Conservation (phyloP, 2,113 vertebrate species). For the Grammomys surdaster region DNA sequence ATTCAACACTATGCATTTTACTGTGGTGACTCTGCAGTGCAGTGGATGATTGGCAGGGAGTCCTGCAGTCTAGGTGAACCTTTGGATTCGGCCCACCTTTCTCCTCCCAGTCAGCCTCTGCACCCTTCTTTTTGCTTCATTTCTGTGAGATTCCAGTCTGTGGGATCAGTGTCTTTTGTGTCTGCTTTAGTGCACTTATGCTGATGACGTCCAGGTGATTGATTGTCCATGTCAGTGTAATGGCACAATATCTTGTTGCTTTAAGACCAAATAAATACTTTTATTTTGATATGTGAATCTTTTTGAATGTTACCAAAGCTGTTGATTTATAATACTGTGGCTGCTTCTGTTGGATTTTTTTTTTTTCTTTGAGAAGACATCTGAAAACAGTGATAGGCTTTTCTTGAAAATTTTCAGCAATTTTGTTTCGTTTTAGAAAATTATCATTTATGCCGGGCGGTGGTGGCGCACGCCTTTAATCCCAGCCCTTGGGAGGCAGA, state of each 20-base stretch:
- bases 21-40: neutral
- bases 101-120: neutral
- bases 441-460: neutral
- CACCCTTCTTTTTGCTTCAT: neutral
- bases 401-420: neutral
- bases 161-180: neutral
- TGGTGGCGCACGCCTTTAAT: neutral
- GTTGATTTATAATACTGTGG: neutral
- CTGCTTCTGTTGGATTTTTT: neutral
- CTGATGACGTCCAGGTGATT: neutral
- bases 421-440: neutral
- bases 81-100: neutral
- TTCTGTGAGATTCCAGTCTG: neutral
- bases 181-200: neutral
- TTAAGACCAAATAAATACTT: neutral
- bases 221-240: neutral
- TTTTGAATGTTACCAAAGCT: neutral
- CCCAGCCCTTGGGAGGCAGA: neutral
- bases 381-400: constrained; percentile 6
- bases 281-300: constrained; percentile 22
- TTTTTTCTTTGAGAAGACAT: constrained; percentile 1
- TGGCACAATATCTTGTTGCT: neutral
- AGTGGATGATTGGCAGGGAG: neutral
- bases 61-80: neutral
- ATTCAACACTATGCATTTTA: neutral